A percentile compares a stretch with the other conserved stretches of the same genome.
Conservation (phyloP, 2,888 invertebrate genomes). For the Brachyptera putata region DNA sequence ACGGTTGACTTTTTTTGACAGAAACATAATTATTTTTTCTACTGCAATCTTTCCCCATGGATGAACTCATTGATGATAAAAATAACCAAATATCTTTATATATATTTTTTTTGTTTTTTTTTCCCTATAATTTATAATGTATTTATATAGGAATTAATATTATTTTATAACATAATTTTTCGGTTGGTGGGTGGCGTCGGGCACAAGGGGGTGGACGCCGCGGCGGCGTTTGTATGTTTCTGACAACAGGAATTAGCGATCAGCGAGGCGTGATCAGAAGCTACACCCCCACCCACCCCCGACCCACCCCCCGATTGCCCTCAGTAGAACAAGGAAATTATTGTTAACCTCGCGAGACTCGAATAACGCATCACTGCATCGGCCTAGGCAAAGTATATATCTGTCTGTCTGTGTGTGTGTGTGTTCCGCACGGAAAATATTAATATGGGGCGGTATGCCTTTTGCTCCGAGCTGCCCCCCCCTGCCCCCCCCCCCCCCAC, state of each 20-base stretch:
- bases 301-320: neutral
- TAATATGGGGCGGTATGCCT: too few relatives aligned
- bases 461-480: too few relatives aligned
- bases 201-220: neutral
- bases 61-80: neutral
- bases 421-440: too few relatives aligned
- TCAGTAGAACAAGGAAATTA: neutral
- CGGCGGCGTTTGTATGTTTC: conserved; percentile 9
- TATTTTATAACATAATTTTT: too few relatives aligned
- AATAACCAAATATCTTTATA: neutral
- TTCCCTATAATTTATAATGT: too few relatives aligned
- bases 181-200: neutral
- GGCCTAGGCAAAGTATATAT: too few relatives aligned
- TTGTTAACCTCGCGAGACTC: neutral
- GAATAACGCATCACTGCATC: neutral
- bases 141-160: too few relatives aligned
- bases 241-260: conserved; percentile 19
- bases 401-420: too few relatives aligned
- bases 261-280: conserved; percentile 16
- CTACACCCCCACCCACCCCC: too few relatives aligned
- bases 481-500: too few relatives aligned
- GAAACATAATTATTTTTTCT: conserved; percentile 1
- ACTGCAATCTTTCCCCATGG: neutral
- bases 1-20: conserved; percentile 9
- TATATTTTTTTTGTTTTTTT: neutral